Base-by-base conservation (phyloP, 1,140 invertebrate genomes). In the Aporrectodea caliginosa region DNA sequence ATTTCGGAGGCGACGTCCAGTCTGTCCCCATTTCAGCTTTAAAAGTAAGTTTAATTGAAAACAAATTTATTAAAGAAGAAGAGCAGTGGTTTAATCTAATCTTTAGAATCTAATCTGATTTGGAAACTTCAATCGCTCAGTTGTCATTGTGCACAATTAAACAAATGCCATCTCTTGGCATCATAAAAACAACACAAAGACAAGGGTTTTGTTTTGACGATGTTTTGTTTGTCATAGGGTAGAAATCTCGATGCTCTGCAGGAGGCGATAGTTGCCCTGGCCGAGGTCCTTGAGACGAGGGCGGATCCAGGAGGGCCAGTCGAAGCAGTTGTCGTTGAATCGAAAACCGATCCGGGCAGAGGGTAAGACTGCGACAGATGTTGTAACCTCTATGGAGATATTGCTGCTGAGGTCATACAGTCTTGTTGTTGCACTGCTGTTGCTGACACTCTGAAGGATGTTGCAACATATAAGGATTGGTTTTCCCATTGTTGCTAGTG, bases 321-420 rank as follows among this genome's bases (percentile, higher is more conserved):
- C 0, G 96, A 98, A 90, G 97, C 93, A 0, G 91, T 93, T 14
- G 92, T 98, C 0, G 91, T 99, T 27, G 98, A 99, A 89, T 93
- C 95, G 0, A 92, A 90, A 78, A 89, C 92, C 6, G 92, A 97
- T 88, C 87, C 90, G 22, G 88, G 90, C 29, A 90, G 92, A 85
- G 94, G 93, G 92, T 92, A 84, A 87, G n/a, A n/a, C n/a, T n/a
- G n/a, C n/a, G n/a, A n/a, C n/a, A n/a, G n/a, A n/a, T n/a, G n/a
- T n/a, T n/a, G n/a, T n/a, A n/a, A n/a, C n/a, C n/a, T n/a, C n/a
- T n/a, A n/a, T n/a, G n/a, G n/a, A n/a, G n/a, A n/a, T n/a, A n/a
- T n/a, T n/a, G n/a, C n/a, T n/a, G n/a, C n/a, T n/a, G n/a, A n/a
- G n/a, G n/a, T n/a, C n/a, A n/a, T n/a, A n/a, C n/a, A n/a, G n/a